Percentiles rank a stretch among this genome's conserved stretches.
phyloP scores from a whole-genome alignment of 1,140 invertebrate species.

The Antheraea mylitta region DNA sequence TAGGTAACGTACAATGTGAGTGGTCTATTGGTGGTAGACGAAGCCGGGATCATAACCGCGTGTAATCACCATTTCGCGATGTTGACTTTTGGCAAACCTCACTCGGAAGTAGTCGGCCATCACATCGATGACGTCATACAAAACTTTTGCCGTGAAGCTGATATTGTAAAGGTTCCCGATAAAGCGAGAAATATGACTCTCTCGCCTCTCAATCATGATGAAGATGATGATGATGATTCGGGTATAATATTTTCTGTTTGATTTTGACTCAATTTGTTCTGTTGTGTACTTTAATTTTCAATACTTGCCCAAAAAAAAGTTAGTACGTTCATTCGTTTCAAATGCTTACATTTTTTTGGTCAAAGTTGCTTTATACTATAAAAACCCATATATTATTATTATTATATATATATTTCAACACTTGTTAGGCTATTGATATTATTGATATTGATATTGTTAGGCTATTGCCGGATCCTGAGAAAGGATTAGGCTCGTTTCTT shows the following conservation, averaged over 20 bases:
- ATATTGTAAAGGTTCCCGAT: conserved; percentile 57
- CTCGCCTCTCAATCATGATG: conserved; percentile 76
- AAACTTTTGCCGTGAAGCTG: conserved; percentile 76
- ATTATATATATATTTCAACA: too few species aligned
- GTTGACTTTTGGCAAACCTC: conserved; percentile 82
- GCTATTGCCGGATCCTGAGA: too few species aligned
- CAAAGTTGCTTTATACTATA: too few species aligned
- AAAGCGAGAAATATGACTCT: conserved; percentile 73
- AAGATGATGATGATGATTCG: conserved; percentile 48
- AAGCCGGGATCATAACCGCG: conserved; percentile 81
- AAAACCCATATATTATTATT: too few species aligned
- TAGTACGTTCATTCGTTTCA: too few species aligned
- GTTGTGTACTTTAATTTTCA: too few species aligned
- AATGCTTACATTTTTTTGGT: too few species aligned
- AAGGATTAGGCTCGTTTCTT: too few species aligned
- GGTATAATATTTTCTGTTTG: conserved; percentile 29
- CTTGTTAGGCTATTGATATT: too few species aligned
- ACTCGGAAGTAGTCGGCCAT: conserved; percentile 81
- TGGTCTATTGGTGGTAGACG: conserved; percentile 83
- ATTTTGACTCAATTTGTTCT: too few species aligned
- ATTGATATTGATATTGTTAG: too few species aligned
- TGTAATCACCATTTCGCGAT: conserved; percentile 85
- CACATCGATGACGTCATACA: conserved; percentile 78
- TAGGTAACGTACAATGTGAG: conserved; percentile 84
- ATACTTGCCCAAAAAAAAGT: too few species aligned